These are phyloP conservation scores for Tetrax tetrax DNA, from an alignment of 2,113 vertebrate species.

Conservation along the genomic window DNA sequence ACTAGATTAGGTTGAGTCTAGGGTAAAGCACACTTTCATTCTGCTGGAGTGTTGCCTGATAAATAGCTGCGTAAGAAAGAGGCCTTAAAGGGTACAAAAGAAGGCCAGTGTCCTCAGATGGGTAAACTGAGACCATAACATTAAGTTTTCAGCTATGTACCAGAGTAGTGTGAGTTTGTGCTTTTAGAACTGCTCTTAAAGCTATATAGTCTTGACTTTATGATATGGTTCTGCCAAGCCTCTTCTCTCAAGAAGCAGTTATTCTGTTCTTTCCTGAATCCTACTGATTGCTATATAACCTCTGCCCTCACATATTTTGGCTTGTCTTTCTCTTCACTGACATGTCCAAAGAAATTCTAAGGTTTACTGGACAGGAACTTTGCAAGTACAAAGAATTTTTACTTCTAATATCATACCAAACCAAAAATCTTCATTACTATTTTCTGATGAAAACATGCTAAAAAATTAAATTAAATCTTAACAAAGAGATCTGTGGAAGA, in stretches of 20 bases:
- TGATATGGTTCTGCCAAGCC: background rate
- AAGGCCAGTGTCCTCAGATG: background rate
- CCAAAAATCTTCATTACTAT: background rate
- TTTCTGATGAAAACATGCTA: background rate
- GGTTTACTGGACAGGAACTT: background rate
- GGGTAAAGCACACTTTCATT: background rate
- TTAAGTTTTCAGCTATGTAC: background rate
- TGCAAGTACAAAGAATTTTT: background rate
- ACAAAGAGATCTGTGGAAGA: background rate
- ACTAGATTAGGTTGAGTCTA: background rate
- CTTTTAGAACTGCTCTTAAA: background rate
- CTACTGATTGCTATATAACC: background rate
- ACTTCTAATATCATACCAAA: background rate
- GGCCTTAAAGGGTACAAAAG: background rate
- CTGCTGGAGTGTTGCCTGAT: background rate
- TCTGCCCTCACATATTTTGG: constrained; percentile 2
- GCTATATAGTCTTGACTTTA: background rate
- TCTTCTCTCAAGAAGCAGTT: background rate
- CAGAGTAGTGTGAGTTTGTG: background rate
- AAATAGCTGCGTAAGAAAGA: background rate
- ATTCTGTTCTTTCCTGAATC: background rate
- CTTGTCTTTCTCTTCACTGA: background rate
- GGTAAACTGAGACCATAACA: background rate
- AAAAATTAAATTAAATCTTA: background rate
- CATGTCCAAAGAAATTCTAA: background rate